These are phyloP conservation scores for Engraulis encrasicolus DNA, from an alignment of 2,113 vertebrate species.

Conservation along the genomic window DNA sequence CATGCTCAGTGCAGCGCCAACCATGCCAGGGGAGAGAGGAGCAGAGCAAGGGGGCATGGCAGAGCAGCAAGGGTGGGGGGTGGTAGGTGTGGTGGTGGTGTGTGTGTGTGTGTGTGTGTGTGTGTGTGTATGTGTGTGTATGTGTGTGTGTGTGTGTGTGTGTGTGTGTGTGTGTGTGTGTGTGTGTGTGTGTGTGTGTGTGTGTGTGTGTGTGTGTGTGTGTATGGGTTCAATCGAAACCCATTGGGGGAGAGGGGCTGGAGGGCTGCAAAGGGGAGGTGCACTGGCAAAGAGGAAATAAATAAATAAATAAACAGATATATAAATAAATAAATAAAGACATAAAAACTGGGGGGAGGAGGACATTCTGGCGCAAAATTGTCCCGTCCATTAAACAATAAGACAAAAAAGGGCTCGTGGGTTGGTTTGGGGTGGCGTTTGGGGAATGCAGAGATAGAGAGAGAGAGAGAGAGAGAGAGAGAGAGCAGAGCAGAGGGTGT, in stretches of 20 bases:
- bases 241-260: background rate
- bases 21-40: constrained; percentile 24
- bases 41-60: too few species aligned
- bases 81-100: constrained; percentile 33
- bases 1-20: constrained; percentile 61
- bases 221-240: too few species aligned
- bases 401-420: constrained; percentile 71
- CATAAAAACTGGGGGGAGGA: too few species aligned
- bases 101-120: background rate
- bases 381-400: constrained; percentile 74
- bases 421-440: constrained; percentile 30
- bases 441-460: too few species aligned
- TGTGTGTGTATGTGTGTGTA: background rate
- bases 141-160: constrained; percentile 31
- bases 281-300: too few species aligned
- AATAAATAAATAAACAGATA: too few species aligned
- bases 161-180: background rate
- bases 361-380: constrained; percentile 61
- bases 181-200: background rate
- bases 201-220: constrained; percentile 25
- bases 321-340: constrained; percentile 32
- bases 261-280: background rate
- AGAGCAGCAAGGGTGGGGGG: constrained; percentile 4
- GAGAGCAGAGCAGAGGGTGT: too few species aligned
- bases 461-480: too few species aligned